phyloP scores from a whole-genome alignment of 2,888 invertebrate species.

The Caenorhabditis afra region DNA sequence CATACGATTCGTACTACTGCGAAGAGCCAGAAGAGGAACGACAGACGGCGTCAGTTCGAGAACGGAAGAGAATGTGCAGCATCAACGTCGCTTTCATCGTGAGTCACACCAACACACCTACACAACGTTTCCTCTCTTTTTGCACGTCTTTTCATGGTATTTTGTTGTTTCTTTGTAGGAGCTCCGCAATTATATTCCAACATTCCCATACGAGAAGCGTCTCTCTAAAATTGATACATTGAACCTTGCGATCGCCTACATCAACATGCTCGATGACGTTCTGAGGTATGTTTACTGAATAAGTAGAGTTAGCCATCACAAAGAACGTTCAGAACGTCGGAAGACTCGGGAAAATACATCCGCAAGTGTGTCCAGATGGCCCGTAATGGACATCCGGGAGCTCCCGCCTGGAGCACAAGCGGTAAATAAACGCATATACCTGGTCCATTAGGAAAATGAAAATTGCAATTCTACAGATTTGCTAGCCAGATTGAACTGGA shows the following conservation, averaged over 20 bases:
- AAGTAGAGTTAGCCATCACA: not conserved
- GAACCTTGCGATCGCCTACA: constrained; percentile 96
- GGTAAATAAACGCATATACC: constrained; percentile 57
- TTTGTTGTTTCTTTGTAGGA: constrained; percentile 84
- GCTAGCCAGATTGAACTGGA: constrained; percentile 96
- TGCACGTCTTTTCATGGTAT: not conserved
- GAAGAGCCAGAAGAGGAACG: constrained; percentile 82
- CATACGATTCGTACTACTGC: constrained; percentile 42
- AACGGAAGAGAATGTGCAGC: constrained; percentile 98
- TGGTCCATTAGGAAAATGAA: not conserved
- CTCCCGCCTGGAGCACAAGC: constrained; percentile 79
- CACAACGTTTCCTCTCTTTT: too few relatives aligned
- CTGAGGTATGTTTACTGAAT: constrained; percentile 55
- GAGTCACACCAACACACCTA: constrained; percentile 33
- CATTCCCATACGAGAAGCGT: constrained; percentile 98
- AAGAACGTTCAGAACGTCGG: constrained; percentile 55
- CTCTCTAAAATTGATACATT: constrained; percentile 98
- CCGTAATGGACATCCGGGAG: constrained; percentile 64
- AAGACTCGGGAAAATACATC: constrained; percentile 71
- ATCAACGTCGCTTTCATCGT: constrained; percentile 88
- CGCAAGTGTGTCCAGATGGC: constrained; percentile 69
- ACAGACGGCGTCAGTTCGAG: constrained; percentile 95
- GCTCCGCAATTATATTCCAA: constrained; percentile 96
- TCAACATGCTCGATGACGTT: constrained; percentile 87
- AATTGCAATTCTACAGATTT: constrained; percentile 86